phyloP scores from a whole-genome alignment of 2,113 vertebrate species.

The Epinephelus fuscoguttatus region DNA sequence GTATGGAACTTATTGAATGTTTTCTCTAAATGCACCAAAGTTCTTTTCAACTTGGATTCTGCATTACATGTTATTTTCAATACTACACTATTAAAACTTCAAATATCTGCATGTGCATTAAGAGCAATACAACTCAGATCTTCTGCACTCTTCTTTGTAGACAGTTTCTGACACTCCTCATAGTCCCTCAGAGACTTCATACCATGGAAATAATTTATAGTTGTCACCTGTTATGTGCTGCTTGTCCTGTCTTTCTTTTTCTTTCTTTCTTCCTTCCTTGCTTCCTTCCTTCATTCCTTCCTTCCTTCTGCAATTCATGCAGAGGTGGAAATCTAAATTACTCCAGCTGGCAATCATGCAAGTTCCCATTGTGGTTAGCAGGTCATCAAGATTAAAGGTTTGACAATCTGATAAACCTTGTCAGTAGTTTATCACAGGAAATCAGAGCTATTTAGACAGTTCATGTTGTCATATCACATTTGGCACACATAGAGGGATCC shows the following conservation, averaged over 20 bases:
- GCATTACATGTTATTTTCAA: no score
- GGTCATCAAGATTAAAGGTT: not conserved
- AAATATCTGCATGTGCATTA: not conserved
- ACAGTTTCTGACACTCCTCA: no score
- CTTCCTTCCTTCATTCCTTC: not conserved
- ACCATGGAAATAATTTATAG: constrained; percentile 7
- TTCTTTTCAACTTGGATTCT: not conserved
- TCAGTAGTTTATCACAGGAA: not conserved
- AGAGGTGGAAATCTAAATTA: constrained; percentile 10
- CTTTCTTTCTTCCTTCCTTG: not conserved
- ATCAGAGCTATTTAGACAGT: no score
- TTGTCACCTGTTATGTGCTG: constrained; percentile 9
- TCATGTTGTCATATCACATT: no score
- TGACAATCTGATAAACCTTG: not conserved
- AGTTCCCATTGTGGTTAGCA: not conserved
- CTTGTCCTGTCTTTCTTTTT: not conserved
- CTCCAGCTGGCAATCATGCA: not conserved
- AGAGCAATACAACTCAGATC: not conserved
- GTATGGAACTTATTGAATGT: no score
- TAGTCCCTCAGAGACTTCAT: no score
- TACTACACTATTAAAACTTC: not conserved
- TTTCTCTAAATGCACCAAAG: not conserved
- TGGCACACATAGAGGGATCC: no score
- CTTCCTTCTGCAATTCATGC: constrained; percentile 2
- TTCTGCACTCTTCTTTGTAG: not conserved